Evolutionary conservation across 1,140 invertebrate genomes (phyloP), one percentile per base, ranked within the genome.

Genomic region (Globodera rostochiensis): DNA sequence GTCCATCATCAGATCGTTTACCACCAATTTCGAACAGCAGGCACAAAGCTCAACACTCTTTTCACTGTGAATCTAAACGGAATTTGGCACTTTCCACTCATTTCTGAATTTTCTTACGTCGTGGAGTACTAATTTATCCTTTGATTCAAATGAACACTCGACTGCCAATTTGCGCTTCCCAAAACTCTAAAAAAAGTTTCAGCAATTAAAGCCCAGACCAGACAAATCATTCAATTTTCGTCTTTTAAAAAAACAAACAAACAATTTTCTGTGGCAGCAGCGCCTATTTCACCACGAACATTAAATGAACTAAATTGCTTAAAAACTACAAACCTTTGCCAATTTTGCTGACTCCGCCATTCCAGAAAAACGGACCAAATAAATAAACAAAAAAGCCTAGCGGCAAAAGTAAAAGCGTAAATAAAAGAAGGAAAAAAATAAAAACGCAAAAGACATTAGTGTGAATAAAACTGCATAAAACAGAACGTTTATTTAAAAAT

Each of bases 11-110:
- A 50, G 6, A 3, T 7, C 5, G 4, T 45, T 74, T 21, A n/a
- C 4, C 73, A 21, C 36, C 25, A 70, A 70, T 64, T 21, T 76
- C 1, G 74, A 76, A 60, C 74, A 76, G 19, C 49, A 57, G 45
- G 15, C 45, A 57, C 74, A 76, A 4, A 76, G 50, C 46, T 76
- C 74, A n/a, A 76, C n/a, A 57, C 50, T 25, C 9, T 76, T 76
- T n/a, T 13, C 36, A 25, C 19, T 76, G 46, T 53, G 45, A 57
- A 8, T 3, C 19, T 57, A 74, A 60, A 74, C 45, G 9, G 45
- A 70, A 3, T 73, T 73, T 19, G 71, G 6, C n/a, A 19, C 36
- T 3, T 74, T 50, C 11, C 19, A 50, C 50, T 15, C 8, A 74
- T 5, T 25, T 57, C 13, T 64, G 45, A 53, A 53, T 53, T n/a